Evolutionary conservation across 2,797 vertebrate species (phyloP).

Genomic region (Chelmon rostratus): DNA sequence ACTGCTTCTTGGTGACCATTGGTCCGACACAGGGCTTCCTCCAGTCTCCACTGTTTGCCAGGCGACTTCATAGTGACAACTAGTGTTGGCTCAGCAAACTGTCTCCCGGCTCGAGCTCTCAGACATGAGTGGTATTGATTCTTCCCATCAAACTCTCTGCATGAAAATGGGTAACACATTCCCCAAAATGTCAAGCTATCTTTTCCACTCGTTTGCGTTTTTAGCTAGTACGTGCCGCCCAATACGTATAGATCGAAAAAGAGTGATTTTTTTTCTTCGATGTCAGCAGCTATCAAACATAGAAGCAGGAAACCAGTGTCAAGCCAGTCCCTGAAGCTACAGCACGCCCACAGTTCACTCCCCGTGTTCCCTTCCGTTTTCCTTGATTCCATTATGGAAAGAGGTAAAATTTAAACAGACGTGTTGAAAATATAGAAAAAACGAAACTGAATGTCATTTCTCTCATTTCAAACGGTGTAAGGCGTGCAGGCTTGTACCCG

Average conservation of each 20-base stretch:
- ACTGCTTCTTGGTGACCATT: not conserved
- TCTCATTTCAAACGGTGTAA: conserved; percentile 11
- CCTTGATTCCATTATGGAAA: conserved; percentile 8
- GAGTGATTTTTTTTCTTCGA: not conserved
- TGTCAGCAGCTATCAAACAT: conserved; percentile 1
- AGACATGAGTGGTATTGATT: not conserved
- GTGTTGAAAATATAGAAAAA: conserved; percentile 11
- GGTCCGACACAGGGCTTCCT: too few species aligned
- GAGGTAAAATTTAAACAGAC: conserved; percentile 12
- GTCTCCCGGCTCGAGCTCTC: not conserved
- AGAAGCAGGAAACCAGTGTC: not conserved
- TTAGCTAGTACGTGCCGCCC: not conserved
- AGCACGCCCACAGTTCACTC: conserved; percentile 10
- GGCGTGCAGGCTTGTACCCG: conserved; percentile 1
- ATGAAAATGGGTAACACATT: not conserved
- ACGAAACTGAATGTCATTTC: conserved; percentile 13
- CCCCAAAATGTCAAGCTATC: not conserved
- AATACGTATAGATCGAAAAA: not conserved
- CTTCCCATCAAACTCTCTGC: not conserved
- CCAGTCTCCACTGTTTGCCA: not conserved
- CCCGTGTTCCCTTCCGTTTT: not conserved
- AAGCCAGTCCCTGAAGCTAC: not conserved
- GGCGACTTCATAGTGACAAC: not conserved
- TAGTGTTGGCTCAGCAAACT: not conserved
- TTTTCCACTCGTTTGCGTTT: not conserved